Evolutionary conservation across 2,888 invertebrate genomes (phyloP).

Genomic region (Caenorhabditis sp.): DNA sequence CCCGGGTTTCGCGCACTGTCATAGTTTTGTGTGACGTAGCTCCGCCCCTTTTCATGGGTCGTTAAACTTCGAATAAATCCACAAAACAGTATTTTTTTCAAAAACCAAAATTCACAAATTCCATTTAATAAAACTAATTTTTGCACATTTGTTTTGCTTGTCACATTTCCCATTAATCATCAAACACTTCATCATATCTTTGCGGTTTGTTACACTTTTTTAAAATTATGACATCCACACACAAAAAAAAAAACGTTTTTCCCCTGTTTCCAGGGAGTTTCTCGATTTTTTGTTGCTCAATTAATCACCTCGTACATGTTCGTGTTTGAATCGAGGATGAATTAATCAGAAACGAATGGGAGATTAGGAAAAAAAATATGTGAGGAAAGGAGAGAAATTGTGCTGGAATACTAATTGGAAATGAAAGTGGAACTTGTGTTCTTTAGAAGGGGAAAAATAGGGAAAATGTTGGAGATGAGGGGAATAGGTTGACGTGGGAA

Average conservation of each 20-base stretch:
- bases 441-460: neutral
- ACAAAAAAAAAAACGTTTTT: no score
- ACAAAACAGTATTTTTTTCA: no score
- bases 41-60: no score
- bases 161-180: neutral
- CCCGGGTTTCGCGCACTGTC: no score
- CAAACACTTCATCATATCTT: neutral
- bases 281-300: neutral
- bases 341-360: neutral
- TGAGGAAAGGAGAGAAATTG: neutral
- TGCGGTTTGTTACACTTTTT: neutral
- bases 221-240: no score
- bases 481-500: no score
- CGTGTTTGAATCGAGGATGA: neutral
- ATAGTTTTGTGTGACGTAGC: no score
- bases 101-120: no score
- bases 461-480: no score
- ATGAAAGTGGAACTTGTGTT: neutral
- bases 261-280: neutral
- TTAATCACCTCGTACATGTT: neutral
- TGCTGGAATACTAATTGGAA: neutral
- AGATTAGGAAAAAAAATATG: neutral
- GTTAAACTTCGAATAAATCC: no score
- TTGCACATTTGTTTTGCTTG: neutral
- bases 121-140: neutral